These are phyloP conservation scores for Apostichopus japonicus DNA, from an alignment of 35 echinoderm and acorn worm species.

Conservation along the genomic window DNA sequence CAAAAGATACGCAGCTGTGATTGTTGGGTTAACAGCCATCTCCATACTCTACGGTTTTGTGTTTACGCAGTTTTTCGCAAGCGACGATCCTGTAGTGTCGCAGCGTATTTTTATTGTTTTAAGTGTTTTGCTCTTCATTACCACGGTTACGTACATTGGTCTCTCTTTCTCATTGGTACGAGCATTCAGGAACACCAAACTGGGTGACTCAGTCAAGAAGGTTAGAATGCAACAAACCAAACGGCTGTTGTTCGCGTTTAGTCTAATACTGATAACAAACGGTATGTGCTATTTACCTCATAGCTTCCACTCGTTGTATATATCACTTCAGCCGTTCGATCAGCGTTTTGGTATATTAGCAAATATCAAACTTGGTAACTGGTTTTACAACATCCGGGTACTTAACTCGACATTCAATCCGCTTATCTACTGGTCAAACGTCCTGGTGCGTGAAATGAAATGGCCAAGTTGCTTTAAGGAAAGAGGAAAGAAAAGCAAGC, in stretches of 20 bases:
- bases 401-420: too few relatives aligned
- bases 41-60: background rate
- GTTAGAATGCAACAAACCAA: too few relatives aligned
- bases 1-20: constrained; percentile 1
- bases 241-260: too few relatives aligned
- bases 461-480: too few relatives aligned
- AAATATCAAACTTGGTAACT: background rate
- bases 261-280: too few relatives aligned
- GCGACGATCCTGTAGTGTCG: background rate
- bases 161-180: too few relatives aligned
- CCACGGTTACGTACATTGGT: background rate
- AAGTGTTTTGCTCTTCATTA: background rate
- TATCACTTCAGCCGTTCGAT: background rate
- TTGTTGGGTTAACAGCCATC: background rate
- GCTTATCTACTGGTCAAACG: too few relatives aligned
- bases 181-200: background rate
- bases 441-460: too few relatives aligned
- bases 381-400: constrained; percentile 4
- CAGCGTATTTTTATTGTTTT: background rate
- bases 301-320: too few relatives aligned
- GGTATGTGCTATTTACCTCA: too few relatives aligned
- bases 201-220: background rate
- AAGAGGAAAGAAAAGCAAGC: too few relatives aligned
- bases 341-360: background rate
- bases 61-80: background rate